Conservation (phyloP, 1,140 invertebrate species). For the Sminthurinus signatus region DNA sequence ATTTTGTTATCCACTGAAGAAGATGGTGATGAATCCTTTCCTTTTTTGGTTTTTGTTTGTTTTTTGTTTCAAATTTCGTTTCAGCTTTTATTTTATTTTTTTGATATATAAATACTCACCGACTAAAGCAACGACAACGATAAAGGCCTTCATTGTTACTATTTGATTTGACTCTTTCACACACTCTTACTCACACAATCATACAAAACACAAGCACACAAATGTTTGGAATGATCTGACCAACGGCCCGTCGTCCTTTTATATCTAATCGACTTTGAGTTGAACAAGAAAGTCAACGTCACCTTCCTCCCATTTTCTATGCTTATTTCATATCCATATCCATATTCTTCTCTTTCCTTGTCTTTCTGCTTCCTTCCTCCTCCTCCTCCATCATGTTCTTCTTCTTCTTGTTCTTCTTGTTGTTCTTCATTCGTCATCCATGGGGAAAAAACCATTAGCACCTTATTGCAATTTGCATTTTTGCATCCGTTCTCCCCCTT, state of each 20-base stretch:
- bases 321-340: not conserved
- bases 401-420: too few species aligned
- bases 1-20: too few species aligned
- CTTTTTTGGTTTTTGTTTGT: not conserved
- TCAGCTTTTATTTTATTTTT: too few species aligned
- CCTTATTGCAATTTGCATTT: too few species aligned
- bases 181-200: conserved; percentile 13
- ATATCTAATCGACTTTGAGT: not conserved
- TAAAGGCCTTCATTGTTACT: conserved; percentile 10
- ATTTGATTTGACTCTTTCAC: not conserved
- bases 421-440: too few species aligned
- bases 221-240: conserved; percentile 2
- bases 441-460: too few species aligned
- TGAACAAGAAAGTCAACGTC: not conserved
- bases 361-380: too few species aligned
- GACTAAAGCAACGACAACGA: conserved; percentile 9
- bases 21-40: too few species aligned
- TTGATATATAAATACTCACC: conserved; percentile 9
- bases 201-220: conserved; percentile 17
- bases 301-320: not conserved
- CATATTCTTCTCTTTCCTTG: not conserved
- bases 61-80: not conserved
- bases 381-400: too few species aligned
- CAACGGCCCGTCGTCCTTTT: not conserved
- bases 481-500: too few species aligned